A percentile compares a stretch with the other conserved stretches of the same genome.
These are phyloP conservation scores for Miniopterus natalensis DNA, from an alignment of 2,113 vertebrate species.

Conservation along the genomic window DNA sequence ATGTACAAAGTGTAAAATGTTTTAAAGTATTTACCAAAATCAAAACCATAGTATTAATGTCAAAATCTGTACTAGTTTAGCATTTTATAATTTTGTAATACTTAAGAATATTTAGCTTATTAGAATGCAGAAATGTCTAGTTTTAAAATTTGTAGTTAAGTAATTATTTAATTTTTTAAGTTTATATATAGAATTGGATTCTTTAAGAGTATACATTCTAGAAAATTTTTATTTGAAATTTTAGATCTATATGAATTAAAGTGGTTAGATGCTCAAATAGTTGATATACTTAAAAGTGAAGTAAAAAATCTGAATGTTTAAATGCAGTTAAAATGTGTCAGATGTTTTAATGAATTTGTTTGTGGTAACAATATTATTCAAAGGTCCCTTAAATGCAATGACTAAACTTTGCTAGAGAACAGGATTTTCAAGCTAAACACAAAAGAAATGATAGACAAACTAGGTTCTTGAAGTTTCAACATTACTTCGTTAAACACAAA, in stretches of 20 bases:
- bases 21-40: background rate
- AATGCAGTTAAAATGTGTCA: constrained; percentile 16
- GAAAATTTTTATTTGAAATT: background rate
- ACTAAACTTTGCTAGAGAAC: background rate
- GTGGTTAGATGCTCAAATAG: background rate
- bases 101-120: background rate
- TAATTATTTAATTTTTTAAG: background rate
- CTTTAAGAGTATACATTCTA: background rate
- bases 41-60: background rate
- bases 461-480: background rate
- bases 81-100: background rate
- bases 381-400: background rate
- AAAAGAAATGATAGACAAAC: background rate
- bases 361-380: background rate
- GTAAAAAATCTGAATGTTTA: constrained; percentile 1
- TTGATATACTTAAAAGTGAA: background rate
- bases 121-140: background rate
- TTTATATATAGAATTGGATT: background rate
- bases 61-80: background rate
- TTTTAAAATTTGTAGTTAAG: background rate
- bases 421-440: background rate
- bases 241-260: background rate
- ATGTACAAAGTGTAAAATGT: background rate
- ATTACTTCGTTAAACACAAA: background rate
- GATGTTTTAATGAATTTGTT: background rate